phyloP scores from a whole-genome alignment of 2,888 invertebrate genomes.

The Lampropteryx suffumata region DNA sequence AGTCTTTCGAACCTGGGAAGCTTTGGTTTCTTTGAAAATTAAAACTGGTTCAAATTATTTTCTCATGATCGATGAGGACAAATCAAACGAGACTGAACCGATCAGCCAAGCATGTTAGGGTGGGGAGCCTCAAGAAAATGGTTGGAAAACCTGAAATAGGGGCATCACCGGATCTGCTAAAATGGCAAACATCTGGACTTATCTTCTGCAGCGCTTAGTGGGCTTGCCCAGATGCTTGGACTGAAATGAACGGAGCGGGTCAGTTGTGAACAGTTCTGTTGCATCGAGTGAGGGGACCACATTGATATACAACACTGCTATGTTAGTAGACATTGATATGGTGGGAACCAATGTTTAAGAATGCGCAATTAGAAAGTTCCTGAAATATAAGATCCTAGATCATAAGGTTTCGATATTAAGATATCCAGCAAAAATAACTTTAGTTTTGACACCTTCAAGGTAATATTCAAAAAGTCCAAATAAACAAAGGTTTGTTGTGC shows the following conservation, averaged over 20 bases:
- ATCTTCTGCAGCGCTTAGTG: constrained; percentile 66
- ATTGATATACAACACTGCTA: constrained; percentile 40
- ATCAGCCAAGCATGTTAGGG: constrained; percentile 39
- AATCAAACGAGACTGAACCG: constrained; percentile 20
- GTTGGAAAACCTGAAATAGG: constrained; percentile 66
- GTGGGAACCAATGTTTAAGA: constrained; percentile 17
- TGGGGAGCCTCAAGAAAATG: constrained; percentile 61
- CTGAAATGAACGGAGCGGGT: constrained; percentile 75
- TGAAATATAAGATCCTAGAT: constrained; percentile 6
- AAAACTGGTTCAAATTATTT: neutral
- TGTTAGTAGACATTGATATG: constrained; percentile 28
- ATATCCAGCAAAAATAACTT: constrained; percentile 1
- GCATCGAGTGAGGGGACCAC: constrained; percentile 36
- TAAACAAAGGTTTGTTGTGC: too few species aligned
- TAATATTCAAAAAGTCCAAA: too few species aligned
- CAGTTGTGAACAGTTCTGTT: constrained; percentile 36
- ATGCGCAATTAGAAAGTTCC: constrained; percentile 13
- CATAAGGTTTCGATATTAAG: too few species aligned
- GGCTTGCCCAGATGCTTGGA: constrained; percentile 80
- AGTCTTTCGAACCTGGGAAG: neutral
- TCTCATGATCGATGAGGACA: neutral
- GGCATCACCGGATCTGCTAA: constrained; percentile 57
- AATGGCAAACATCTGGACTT: constrained; percentile 53
- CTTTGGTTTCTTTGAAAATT: neutral
- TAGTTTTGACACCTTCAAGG: neutral